Evolutionary conservation across 2,888 invertebrate species (phyloP).

Genomic region (Megamerina dolium): DNA sequence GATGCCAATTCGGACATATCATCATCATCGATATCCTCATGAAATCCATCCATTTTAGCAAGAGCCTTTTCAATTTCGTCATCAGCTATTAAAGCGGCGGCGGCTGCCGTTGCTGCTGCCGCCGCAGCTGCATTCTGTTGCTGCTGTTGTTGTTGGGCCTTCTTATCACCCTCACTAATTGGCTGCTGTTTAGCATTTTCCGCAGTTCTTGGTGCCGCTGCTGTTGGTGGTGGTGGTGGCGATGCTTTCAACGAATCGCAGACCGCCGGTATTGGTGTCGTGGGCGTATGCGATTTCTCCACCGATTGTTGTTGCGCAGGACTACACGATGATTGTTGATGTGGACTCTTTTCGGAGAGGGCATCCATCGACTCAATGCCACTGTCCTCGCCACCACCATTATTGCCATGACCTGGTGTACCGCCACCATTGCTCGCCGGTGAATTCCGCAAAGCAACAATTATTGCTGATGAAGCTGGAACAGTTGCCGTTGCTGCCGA

Average conservation of each 20-base stretch:
- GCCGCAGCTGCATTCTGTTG: constrained; percentile 21
- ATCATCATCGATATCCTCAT: constrained; percentile 32
- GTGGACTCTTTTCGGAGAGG: constrained; percentile 85
- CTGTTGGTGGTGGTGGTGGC: no score
- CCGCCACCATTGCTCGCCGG: constrained; percentile 52
- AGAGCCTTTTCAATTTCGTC: constrained; percentile 61
- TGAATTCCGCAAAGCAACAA: constrained; percentile 43
- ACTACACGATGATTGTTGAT: constrained; percentile 66
- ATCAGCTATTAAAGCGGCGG: constrained; percentile 23
- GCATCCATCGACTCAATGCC: constrained; percentile 93
- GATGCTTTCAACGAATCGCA: background rate
- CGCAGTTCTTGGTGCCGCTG: background rate
- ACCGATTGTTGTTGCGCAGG: constrained; percentile 48
- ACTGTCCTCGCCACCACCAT: constrained; percentile 69
- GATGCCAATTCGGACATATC: constrained; percentile 24
- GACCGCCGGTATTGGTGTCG: background rate
- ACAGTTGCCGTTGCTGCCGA: constrained; percentile 9
- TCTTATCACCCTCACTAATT: background rate
- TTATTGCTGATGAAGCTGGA: constrained; percentile 21
- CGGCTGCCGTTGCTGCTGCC: constrained; percentile 6
- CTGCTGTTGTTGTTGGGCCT: constrained; percentile 24
- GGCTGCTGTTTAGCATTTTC: no score
- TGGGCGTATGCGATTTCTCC: constrained; percentile 1
- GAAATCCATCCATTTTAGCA: constrained; percentile 64
- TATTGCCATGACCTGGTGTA: constrained; percentile 38